phyloP scores from a whole-genome alignment of 1,140 invertebrate species.

The Listronotus oregonensis region DNA sequence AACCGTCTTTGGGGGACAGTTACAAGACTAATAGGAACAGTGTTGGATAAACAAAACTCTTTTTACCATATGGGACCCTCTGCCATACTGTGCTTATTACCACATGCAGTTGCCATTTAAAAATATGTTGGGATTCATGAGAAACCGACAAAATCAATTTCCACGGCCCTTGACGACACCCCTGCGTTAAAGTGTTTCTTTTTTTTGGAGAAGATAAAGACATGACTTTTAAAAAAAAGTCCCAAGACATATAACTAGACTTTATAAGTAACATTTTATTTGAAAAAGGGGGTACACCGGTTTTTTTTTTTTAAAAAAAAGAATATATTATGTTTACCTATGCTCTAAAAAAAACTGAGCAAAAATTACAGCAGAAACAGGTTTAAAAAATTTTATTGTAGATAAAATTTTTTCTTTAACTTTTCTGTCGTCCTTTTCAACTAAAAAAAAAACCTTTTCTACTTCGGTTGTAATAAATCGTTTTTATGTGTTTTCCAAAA shows the following conservation, averaged over 20 bases:
- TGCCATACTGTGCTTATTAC: conserved; percentile 83
- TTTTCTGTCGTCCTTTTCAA: no score
- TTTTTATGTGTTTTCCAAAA: no score
- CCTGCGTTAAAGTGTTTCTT: conserved; percentile 42
- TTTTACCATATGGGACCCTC: conserved; percentile 79
- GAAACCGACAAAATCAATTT: conserved; percentile 50
- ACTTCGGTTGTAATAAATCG: no score
- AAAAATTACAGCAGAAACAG: no score
- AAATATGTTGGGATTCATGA: conserved; percentile 61
- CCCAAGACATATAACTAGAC: no score
- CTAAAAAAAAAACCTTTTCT: no score
- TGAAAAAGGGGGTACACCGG: no score
- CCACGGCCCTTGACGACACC: conserved; percentile 48
- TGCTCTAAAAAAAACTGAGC: background rate
- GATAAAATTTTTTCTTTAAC: no score
- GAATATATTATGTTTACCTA: background rate
- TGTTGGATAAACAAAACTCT: conserved; percentile 73
- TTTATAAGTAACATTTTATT: no score
- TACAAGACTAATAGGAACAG: conserved; percentile 65
- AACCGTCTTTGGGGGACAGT: conserved; percentile 59
- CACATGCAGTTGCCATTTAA: conserved; percentile 74
- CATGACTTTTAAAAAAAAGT: conserved; percentile 2
- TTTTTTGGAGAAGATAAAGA: conserved; percentile 50
- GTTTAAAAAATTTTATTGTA: no score
- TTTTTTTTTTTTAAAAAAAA: background rate